Percentiles rank a stretch among this genome's conserved stretches.
These are phyloP conservation scores for Augochlorella aurata DNA, from an alignment of 2,888 invertebrate species.

Conservation along the genomic window DNA sequence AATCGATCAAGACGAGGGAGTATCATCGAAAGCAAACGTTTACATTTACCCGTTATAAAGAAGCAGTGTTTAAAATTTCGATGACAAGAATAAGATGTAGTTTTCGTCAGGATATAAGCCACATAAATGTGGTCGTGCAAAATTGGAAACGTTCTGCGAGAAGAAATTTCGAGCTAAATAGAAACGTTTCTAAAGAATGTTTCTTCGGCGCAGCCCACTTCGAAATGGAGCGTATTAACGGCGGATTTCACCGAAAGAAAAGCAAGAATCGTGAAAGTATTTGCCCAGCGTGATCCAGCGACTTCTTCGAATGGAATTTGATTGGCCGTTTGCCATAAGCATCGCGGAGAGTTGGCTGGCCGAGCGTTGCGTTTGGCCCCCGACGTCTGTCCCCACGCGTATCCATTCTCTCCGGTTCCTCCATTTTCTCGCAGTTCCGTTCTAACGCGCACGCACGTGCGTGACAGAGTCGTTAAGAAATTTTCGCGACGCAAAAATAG, in stretches of 20 bases:
- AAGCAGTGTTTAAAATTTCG: too few species aligned
- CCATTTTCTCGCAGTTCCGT: conserved; percentile 62
- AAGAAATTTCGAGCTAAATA: not conserved
- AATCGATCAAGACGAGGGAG: too few species aligned
- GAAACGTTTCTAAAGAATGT: not conserved
- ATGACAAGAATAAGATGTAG: too few species aligned
- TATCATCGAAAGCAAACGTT: too few species aligned
- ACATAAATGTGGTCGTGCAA: too few species aligned
- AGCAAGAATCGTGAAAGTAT: conserved; percentile 57
- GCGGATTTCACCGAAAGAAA: conserved; percentile 45
- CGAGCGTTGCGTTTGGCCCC: conserved; percentile 39
- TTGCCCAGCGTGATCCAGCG: conserved; percentile 68
- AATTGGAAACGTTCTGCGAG: not conserved
- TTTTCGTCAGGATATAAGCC: too few species aligned
- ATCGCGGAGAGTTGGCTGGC: conserved; percentile 63
- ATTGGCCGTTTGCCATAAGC: conserved; percentile 75
- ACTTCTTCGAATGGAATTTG: conserved; percentile 70
- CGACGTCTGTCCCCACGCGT: conserved; percentile 48
- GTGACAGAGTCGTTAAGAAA: conserved; percentile 40
- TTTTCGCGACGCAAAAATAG: conserved; percentile 50
- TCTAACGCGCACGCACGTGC: conserved; percentile 55
- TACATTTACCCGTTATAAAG: too few species aligned
- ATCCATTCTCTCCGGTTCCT: conserved; percentile 63
- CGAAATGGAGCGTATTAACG: conserved; percentile 34
- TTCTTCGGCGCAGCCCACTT: not conserved